These are phyloP conservation scores for Leucophenga varia DNA, from an alignment of 1,140 invertebrate species.

Conservation along the genomic window DNA sequence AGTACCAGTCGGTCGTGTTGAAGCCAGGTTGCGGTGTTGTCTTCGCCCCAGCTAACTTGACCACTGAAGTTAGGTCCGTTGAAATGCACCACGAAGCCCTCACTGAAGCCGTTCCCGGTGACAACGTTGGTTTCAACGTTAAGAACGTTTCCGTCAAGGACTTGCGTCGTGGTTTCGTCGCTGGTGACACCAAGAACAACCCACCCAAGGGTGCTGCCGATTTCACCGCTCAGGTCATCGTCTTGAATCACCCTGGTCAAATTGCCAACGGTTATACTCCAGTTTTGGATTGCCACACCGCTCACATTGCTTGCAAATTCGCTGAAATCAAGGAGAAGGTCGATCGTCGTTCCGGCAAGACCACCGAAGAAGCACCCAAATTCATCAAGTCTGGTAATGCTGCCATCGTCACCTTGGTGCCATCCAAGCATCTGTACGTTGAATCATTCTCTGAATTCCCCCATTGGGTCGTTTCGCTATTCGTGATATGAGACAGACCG, in stretches of 20 bases:
- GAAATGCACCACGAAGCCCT: conserved; percentile 95
- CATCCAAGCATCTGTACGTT: conserved; percentile 94
- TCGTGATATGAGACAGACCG: conserved; percentile 98
- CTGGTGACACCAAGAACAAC: conserved; percentile 85
- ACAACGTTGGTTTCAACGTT: conserved; percentile 95
- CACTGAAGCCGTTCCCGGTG: conserved; percentile 82
- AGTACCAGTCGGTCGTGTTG: conserved; percentile 94
- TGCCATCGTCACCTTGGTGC: conserved; percentile 87
- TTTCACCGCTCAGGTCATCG: conserved; percentile 87
- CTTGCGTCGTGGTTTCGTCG: conserved; percentile 86
- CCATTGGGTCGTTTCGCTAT: conserved; percentile 97
- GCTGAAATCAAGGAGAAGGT: conserved; percentile 90
- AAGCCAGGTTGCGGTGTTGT: conserved; percentile 93
- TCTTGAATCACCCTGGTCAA: conserved; percentile 91
- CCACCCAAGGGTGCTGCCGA: conserved; percentile 81
- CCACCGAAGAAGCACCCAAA: conserved; percentile 75
- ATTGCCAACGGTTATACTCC: conserved; percentile 90
- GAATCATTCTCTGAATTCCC: conserved; percentile 96
- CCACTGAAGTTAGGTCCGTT: conserved; percentile 95
- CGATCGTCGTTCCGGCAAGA: conserved; percentile 88
- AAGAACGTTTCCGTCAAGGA: conserved; percentile 96
- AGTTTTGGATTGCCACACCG: conserved; percentile 91
- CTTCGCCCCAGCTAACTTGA: conserved; percentile 84
- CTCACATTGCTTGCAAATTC: conserved; percentile 95
- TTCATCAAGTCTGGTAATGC: conserved; percentile 94